Evolutionary conservation across 1,140 invertebrate genomes (phyloP), one percentile per base, ranked within the genome.

Genomic region (Drosophila navojoa): DNA sequence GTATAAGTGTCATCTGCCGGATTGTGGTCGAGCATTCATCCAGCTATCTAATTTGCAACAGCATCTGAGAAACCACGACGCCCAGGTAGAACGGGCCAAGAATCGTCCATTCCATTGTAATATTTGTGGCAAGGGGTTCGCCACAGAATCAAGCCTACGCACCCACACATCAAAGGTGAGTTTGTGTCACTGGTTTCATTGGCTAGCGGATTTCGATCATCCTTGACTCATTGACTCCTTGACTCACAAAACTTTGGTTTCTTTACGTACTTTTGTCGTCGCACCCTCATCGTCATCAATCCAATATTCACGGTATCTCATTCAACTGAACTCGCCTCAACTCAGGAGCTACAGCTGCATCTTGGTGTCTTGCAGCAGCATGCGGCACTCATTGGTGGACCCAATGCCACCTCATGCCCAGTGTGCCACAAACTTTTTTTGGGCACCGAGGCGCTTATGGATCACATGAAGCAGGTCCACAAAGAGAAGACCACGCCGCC

Each of bases 31-130:
- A 80, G 97, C 98, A 66, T 99, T 99, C 93, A 99, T 99, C 91
- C 98, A 99, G 93, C 94, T 99, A 82, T 98, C 98, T 32, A 99
- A 99, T 93, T 95, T 99, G 10, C 98, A 99, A 92, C 98, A 99
- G 91, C 98, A 99, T 92, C 95, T 99, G 75, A 94, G 98, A 71
- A 99, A 98, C 93, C 98, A 99, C 93, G 98, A 99, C 90, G 97
- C 97, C 60, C 97, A 98, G 92, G 96, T 98, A 67, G 97, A 98
- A 92, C 94, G 98, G 71, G 97, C 97, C 90, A 98, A 98, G 93
- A 98, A 98, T 93, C 94, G 97, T 63, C 97, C 97, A 22, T 98
- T 98, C 92, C 97, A 98, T 91, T 99, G 98, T 92, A 97, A 96
- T 92, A 98, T 99, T 85, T 99, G 98, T 93, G 97, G 98, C 63